phyloP scores from a whole-genome alignment of 92 coral and sea anemone species.

The Desmophyllum pertusum region DNA sequence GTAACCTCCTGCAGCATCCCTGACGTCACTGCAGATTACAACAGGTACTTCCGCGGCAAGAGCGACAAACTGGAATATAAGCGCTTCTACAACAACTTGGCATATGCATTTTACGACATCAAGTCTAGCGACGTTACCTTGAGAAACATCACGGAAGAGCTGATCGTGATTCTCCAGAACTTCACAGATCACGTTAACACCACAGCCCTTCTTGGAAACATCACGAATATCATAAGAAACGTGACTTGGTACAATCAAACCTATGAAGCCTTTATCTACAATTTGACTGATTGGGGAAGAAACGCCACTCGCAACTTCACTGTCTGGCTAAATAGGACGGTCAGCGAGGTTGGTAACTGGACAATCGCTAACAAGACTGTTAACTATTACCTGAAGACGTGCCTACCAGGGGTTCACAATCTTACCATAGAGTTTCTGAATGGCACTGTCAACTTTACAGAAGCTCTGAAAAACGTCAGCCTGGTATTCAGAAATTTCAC shows the following conservation, averaged over 20 bases:
- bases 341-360: conserved; percentile 51
- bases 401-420: conserved; percentile 51
- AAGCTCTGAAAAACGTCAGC: conserved; percentile 34
- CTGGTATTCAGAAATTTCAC: conserved; percentile 57
- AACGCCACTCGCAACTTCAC: conserved; percentile 51
- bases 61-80: conserved; percentile 20
- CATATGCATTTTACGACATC: conserved; percentile 26
- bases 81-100: conserved; percentile 54
- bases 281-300: conserved; percentile 26
- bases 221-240: conserved; percentile 56
- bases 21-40: conserved; percentile 48
- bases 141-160: conserved; percentile 61
- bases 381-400: conserved; percentile 48
- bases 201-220: conserved; percentile 49
- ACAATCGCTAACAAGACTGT: conserved; percentile 44
- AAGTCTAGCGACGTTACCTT: conserved; percentile 30
- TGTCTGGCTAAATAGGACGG: conserved; percentile 53
- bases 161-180: conserved; percentile 57
- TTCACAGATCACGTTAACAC: conserved; percentile 59
- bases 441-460: conserved; percentile 43
- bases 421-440: conserved; percentile 46
- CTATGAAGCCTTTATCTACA: conserved; percentile 34
- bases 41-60: conserved; percentile 39
- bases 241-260: conserved; percentile 35
- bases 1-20: conserved; percentile 68